phyloP scores from a whole-genome alignment of 1,140 invertebrate species.

The Cyrtorhinus lividipennis region DNA sequence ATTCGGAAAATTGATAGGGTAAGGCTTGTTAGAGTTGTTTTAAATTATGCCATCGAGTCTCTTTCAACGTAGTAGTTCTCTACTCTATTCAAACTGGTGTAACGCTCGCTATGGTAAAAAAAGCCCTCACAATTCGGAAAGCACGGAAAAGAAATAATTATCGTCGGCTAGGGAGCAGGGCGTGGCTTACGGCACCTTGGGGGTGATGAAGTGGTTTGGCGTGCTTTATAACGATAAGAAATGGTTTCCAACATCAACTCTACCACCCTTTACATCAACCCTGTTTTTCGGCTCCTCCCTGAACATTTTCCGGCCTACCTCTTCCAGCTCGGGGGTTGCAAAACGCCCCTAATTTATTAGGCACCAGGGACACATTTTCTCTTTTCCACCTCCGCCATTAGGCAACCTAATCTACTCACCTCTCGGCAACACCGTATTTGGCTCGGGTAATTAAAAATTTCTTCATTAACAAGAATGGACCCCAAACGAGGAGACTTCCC shows the following conservation, averaged over 20 bases:
- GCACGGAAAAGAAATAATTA: too few relatives aligned
- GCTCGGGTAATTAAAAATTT: slow-evolving; percentile 2
- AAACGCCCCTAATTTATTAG: not conserved
- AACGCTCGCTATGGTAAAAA: too few relatives aligned
- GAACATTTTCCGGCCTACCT: not conserved
- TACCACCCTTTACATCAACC: not conserved
- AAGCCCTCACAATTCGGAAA: too few relatives aligned
- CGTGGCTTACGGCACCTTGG: not conserved
- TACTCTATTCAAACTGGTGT: too few relatives aligned
- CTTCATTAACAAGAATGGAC: not conserved
- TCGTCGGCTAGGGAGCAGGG: not conserved
- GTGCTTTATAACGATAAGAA: slow-evolving; percentile 7
- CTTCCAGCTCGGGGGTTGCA: not conserved
- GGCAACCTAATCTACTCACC: not conserved
- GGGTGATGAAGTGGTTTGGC: slow-evolving; percentile 6
- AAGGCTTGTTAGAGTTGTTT: too few relatives aligned
- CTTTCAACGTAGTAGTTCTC: too few relatives aligned
- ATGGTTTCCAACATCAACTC: slow-evolving; percentile 5
- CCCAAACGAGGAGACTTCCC: not conserved
- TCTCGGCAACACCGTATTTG: not conserved
- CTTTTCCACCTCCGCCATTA: not conserved
- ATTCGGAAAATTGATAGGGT: too few relatives aligned
- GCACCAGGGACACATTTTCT: not conserved
- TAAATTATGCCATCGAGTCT: too few relatives aligned
- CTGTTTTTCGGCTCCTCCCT: not conserved